Evolutionary conservation across 2,888 invertebrate genomes (phyloP).

Genomic region (Megamerina dolium): DNA sequence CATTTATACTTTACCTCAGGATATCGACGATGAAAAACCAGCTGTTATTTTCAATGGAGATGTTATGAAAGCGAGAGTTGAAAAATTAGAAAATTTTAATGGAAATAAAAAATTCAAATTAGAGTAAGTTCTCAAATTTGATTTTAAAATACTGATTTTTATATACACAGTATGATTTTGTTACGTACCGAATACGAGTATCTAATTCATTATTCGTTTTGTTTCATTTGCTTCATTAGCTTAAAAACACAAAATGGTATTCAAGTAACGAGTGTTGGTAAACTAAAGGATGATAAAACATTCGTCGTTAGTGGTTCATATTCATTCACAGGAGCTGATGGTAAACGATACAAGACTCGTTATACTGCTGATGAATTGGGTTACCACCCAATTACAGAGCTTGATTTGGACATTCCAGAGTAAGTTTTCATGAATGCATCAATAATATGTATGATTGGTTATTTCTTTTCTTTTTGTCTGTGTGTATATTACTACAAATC

Average conservation of each 20-base stretch:
- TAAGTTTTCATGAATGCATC: too few species aligned
- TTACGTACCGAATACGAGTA: too few species aligned
- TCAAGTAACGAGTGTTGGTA: constrained; percentile 46
- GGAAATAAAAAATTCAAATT: constrained; percentile 46
- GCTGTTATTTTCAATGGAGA: constrained; percentile 42
- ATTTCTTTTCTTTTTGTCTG: background rate
- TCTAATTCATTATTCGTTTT: too few species aligned
- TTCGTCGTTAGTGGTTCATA: constrained; percentile 49
- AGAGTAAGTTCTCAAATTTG: constrained; percentile 32
- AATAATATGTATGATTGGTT: background rate
- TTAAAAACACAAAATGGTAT: constrained; percentile 49
- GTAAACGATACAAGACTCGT: constrained; percentile 46
- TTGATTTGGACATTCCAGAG: constrained; percentile 47
- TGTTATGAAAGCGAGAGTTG: constrained; percentile 44
- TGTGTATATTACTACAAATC: background rate
- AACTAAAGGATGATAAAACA: constrained; percentile 47
- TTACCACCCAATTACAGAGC: constrained; percentile 49
- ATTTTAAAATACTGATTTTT: too few species aligned
- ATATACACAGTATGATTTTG: too few species aligned
- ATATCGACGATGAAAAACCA: constrained; percentile 46
- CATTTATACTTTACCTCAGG: constrained; percentile 44
- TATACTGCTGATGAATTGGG: constrained; percentile 50
- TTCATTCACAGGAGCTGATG: constrained; percentile 49
- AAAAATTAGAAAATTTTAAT: constrained; percentile 39
- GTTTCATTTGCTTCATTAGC: too few species aligned